Base-by-base conservation (phyloP, 2,888 invertebrate genomes). In the Subacronicta megacephala region DNA sequence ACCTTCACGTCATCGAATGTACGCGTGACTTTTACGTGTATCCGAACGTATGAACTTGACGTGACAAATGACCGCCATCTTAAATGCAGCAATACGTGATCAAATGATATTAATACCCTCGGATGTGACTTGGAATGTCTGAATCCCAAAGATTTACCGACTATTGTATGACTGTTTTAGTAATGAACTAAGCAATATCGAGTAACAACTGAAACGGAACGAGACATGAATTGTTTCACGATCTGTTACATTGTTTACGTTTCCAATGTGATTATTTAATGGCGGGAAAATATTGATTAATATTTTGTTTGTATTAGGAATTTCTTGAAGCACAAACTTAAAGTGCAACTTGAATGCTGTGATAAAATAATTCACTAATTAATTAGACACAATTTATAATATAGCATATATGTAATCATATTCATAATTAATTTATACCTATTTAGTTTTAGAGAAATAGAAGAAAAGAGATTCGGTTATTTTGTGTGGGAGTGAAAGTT, bases 1-100 rank as follows among this genome's bases (percentile, higher is more conserved):
- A 44, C 46, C 71, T 45, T 41, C 72, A 74, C 72, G 71, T 62
- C 56, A 74, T 12, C 26, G 26, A 38, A 41, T 37, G 35, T 47
- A 58, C 70, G 64, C 60, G 58, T 69, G 65, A 54, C 58, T 69
- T 68, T 62, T 47, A 58, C 50, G 41, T 54, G 45, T 60, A 44
- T 45, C 46, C 33, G 42, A 53, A 63, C 38, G 47, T 52, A 62
- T 6, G n/a, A 31, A 56, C 38, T 43, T 63, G 64, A 63, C 50
- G 50, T 35, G 31, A 12, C 40, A 50, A 35, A 49, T 37, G 26
- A 20, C 18, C 0, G 53, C 49, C 40, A 59, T 68, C 50, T 59
- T 64, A 31, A 26, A 55, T 42, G 12, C 15, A 29, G 12, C 18
- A 46, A 60, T 54, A 72, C 71, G 71, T 72, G 71, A 73, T 53